Evolutionary conservation across 2,113 vertebrate genomes (phyloP), one percentile per base, ranked within the genome.

Genomic region (Lasiurus borealis): DNA sequence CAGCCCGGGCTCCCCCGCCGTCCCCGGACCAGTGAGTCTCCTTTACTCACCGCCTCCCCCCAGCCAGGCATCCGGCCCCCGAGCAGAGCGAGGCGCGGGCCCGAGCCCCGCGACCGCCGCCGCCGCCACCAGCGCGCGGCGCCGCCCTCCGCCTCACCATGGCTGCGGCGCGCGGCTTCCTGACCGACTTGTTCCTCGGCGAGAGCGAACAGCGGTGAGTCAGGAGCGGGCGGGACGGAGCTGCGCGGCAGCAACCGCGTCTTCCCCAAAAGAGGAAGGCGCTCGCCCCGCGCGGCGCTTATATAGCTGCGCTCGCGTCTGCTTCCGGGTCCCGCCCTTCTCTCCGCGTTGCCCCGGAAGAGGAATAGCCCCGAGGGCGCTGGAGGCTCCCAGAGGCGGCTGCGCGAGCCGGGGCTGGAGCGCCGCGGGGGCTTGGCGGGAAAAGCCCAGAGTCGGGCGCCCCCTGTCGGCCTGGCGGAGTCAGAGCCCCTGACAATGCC

Each of bases 171-270:
- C n/a, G 88, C 31, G 87, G 97, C 97, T 98, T 99, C 99, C 99
- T 99, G 99, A 98, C 99, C 99, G 99, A 99, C 99, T 99, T 99
- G 99, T 99, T 99, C 99, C 99, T 98, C 97, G 59, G 94, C 86
- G 34, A 92, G 96, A 96, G 97, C 98, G 99, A 99, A 99, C 99
- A 99, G 99, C 99, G 99, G 99, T 99, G 99, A 99, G 99, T 93
- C 99, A 99, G 99, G 99, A 76, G 50, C 50, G 50, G 1, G 1
- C 0, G 0, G 0, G 0, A 0, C 0, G 0, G 0, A 0, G 0
- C 0, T 0, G 0, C 9, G 0, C 1, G 0, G 0, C 1, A 0
- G 6, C 44, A 0, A 6, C 46, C 59, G 0, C 54, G 72, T 19
- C 64, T 66, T 66, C 86, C 21, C 27, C 89, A 2, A 50, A n/a